phyloP scores from a whole-genome alignment of 2,797 vertebrate species.

The Siniperca undulata region DNA sequence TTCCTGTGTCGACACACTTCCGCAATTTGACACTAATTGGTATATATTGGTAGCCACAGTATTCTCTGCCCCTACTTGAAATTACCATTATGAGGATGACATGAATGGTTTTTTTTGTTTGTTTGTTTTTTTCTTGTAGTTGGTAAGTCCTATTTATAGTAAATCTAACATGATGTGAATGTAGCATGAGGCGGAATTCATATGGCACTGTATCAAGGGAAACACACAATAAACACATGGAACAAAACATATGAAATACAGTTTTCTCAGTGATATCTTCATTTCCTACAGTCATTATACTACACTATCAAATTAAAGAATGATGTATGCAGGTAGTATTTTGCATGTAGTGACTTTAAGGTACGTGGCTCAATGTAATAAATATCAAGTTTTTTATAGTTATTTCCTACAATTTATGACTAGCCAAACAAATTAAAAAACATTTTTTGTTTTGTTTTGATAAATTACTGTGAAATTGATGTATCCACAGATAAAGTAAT shows the following conservation, averaged over 20 bases:
- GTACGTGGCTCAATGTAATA: not conserved
- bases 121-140: not conserved
- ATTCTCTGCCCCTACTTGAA: constrained; percentile 23
- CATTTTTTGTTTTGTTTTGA: not conserved
- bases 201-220: not conserved
- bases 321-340: not conserved
- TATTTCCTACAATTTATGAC: not conserved
- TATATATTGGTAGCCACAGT: constrained; percentile 41
- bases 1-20: constrained; percentile 32
- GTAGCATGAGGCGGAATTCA: constrained; percentile 5
- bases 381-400: not conserved
- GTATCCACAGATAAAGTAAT: not conserved
- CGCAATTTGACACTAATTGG: constrained; percentile 54
- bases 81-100: constrained; percentile 41
- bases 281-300: not conserved
- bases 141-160: constrained; percentile 25
- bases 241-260: not conserved
- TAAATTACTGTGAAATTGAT: constrained; percentile 13
- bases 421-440: not conserved
- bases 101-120: constrained; percentile 14
- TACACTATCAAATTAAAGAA: not conserved
- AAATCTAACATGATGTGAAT: constrained; percentile 36
- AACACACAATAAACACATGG: not conserved
- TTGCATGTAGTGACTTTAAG: not conserved
- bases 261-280: not conserved